Conservation (phyloP, 1,140 invertebrate species). For the Pseudomyrmex gracilis region DNA sequence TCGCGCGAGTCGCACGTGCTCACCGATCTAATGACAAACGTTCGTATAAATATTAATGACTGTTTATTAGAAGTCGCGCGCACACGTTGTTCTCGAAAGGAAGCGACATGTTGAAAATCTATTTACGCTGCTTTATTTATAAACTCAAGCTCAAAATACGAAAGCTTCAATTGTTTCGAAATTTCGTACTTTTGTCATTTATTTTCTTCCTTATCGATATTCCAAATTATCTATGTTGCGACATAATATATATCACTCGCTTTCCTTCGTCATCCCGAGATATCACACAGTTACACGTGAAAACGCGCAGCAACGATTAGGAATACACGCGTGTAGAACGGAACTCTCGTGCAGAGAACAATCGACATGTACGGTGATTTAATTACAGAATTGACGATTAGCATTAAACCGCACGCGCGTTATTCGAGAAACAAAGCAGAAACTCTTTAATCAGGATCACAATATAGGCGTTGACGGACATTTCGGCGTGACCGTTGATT, state of each 20-base stretch:
- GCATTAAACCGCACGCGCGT: constrained; percentile 18
- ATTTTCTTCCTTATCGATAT: neutral
- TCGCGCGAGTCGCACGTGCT: constrained; percentile 53
- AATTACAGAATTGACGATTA: constrained; percentile 15
- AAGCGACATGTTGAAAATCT: neutral
- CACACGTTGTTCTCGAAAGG: neutral
- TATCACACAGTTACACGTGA: neutral
- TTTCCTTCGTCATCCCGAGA: neutral
- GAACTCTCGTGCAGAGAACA: neutral
- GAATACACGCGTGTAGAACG: neutral
- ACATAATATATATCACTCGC: neutral
- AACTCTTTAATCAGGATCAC: constrained; percentile 35
- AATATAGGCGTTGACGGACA: neutral
- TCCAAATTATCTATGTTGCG: neutral
- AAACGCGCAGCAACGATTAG: neutral
- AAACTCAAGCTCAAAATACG: neutral
- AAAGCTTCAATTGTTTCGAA: neutral
- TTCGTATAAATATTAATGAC: constrained; percentile 46
- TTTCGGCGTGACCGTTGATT: constrained; percentile 5
- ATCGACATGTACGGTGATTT: neutral
- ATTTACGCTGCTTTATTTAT: neutral
- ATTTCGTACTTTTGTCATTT: neutral
- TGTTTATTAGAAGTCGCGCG: constrained; percentile 15
- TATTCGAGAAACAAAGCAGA: constrained; percentile 45
- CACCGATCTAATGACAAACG: constrained; percentile 46